phyloP scores from a whole-genome alignment of 2,113 vertebrate species.

The Patagioenas fasciata region DNA sequence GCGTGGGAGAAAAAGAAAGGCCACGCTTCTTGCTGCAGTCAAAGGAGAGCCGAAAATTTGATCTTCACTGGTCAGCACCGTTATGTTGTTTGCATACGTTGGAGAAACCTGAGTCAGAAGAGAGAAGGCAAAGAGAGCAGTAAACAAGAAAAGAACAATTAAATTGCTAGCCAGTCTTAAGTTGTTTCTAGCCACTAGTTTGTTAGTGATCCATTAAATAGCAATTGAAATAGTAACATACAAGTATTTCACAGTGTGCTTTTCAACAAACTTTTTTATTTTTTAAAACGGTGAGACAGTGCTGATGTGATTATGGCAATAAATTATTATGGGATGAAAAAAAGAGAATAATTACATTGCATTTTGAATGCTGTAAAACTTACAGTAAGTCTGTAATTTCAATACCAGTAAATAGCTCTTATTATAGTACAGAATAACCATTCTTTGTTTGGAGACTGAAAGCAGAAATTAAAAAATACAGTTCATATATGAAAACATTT shows the following conservation, averaged over 20 bases:
- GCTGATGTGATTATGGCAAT: slow-evolving; percentile 46
- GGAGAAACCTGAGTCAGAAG: neutral
- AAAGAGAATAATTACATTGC: neutral
- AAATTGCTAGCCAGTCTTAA: neutral
- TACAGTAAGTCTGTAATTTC: slow-evolving; percentile 65
- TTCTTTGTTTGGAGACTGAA: slow-evolving; percentile 63
- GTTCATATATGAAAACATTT: slow-evolving; percentile 34
- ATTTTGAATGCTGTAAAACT: slow-evolving; percentile 68
- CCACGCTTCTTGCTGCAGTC: neutral
- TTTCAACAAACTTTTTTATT: neutral
- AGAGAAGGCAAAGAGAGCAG: neutral
- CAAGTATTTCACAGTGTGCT: neutral
- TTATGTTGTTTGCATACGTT: neutral
- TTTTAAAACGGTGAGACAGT: neutral
- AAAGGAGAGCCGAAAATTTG: neutral
- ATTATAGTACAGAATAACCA: slow-evolving; percentile 64
- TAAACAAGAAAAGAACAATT: neutral
- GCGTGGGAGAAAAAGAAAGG: neutral
- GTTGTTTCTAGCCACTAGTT: neutral
- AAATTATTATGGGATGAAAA: slow-evolving; percentile 58
- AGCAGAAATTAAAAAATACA: slow-evolving; percentile 63
- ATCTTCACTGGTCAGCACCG: neutral
- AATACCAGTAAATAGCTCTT: slow-evolving; percentile 71
- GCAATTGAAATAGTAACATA: neutral
- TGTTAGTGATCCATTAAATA: neutral